phyloP scores from a whole-genome alignment of 2,797 vertebrate species.

The Phrynocephalus vlangalii region DNA sequence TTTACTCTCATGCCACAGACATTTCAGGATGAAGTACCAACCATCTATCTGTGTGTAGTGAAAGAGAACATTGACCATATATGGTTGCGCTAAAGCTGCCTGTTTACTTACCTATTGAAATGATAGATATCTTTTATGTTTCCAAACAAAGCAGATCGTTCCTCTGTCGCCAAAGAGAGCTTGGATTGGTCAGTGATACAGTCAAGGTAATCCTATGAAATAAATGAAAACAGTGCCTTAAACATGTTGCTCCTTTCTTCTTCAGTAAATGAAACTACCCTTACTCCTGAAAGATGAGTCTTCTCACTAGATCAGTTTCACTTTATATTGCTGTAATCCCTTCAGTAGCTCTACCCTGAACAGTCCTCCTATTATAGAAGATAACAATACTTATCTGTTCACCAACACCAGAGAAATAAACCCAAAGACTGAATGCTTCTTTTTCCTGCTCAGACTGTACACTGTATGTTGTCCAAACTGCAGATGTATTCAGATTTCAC shows the following conservation, averaged over 20 bases:
- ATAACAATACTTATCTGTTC: constrained; percentile 68
- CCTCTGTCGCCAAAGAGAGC: constrained; percentile 88
- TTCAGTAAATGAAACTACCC: constrained; percentile 51
- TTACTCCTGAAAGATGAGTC: constrained; percentile 60
- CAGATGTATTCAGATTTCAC: constrained; percentile 57
- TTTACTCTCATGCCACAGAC: background rate
- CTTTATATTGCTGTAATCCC: constrained; percentile 54
- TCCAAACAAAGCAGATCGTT: constrained; percentile 92
- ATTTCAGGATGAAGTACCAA: background rate
- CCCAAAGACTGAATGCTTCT: constrained; percentile 48
- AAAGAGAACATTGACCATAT: background rate
- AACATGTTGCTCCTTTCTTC: constrained; percentile 52
- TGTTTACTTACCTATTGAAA: constrained; percentile 90
- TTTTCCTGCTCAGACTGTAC: constrained; percentile 25
- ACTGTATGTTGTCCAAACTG: constrained; percentile 33
- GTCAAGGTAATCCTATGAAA: constrained; percentile 92
- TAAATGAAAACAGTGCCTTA: constrained; percentile 64
- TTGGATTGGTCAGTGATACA: constrained; percentile 91
- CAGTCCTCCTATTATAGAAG: constrained; percentile 65
- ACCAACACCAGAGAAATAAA: constrained; percentile 58
- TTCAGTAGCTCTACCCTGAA: constrained; percentile 59
- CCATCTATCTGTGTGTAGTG: background rate
- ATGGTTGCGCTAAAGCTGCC: constrained; percentile 18
- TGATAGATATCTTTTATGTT: constrained; percentile 95
- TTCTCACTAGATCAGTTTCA: constrained; percentile 60